Base-by-base conservation (phyloP, 2,113 vertebrate genomes). In the Ifrita kowaldi region DNA sequence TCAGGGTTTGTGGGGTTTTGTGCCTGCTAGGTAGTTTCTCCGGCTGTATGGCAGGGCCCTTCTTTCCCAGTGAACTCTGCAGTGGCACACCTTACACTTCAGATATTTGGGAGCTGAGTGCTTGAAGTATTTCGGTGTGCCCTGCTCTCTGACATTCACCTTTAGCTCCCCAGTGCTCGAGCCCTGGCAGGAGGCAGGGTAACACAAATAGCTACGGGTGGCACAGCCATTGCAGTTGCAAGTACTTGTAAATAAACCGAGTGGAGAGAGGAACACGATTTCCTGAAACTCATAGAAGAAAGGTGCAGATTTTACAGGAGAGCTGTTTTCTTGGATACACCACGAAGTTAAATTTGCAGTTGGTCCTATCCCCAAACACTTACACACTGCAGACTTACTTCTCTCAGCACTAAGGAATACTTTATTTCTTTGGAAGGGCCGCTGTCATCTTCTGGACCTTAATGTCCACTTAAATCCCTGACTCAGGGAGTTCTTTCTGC, bases 121-220 rank as follows among this genome's bases (percentile, higher is more conserved):
- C 82, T 74, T 0, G 0, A 39, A 67, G 82, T 95, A 89, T 94
- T 96, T 94, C 2, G 0, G 92, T 88, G 69, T 65, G 50, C 50
- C n/a, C 55, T 93, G 82, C 75, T 90, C 92, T 94, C 84, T 95
- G 95, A 90, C 92, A 96, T 92, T 96, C 83, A 24, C 76, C 79
- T 94, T 83, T 33, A 17, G 70, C 26, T 93, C 30, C 26, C n/a
- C 41, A 49, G 94, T 53, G 65, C 94, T 30, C 46, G 88, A 93
- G 90, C 70, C 75, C 92, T 88, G 75, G 75, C 92, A 90, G 70
- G 50, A 90, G 86, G 80, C 67, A 92, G 75, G 12, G 17, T 63
- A 21, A 56, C 92, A 82, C 84, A 93, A 87, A 94, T 93, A 96
- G 94, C 81, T 79, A 8, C 17, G 46, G 62, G 24, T 23, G n/a